Conservation (phyloP, 1,140 invertebrate genomes). For the Monomorium pharaonis region DNA sequence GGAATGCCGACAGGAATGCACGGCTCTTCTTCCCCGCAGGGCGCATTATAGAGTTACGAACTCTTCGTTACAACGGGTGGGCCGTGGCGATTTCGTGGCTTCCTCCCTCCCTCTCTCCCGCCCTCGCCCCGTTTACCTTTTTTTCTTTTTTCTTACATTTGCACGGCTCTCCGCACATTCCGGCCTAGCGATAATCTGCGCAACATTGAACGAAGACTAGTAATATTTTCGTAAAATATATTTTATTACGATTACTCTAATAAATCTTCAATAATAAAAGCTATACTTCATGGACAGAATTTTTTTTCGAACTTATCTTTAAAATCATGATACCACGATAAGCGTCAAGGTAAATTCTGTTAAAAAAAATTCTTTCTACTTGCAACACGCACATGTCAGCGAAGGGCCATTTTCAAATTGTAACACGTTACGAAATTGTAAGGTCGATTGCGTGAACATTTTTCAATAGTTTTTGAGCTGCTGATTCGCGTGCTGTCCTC, state of each 20-base stretch:
- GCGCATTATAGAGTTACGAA: conserved; percentile 75
- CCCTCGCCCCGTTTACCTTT: neutral
- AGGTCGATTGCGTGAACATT: neutral
- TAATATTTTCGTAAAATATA: neutral
- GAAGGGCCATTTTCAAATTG: neutral
- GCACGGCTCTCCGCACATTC: conserved; percentile 54
- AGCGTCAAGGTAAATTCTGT: no score
- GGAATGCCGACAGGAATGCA: conserved; percentile 73
- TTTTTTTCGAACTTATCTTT: no score
- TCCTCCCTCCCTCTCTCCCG: neutral
- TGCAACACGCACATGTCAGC: neutral
- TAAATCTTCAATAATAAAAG: neutral
- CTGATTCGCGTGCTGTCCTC: neutral
- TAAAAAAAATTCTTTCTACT: no score
- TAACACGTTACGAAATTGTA: neutral
- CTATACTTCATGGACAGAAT: no score
- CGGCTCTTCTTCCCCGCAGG: conserved; percentile 63
- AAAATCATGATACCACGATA: no score
- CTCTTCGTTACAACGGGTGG: conserved; percentile 71
- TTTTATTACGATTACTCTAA: neutral
- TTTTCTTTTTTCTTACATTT: conserved; percentile 55
- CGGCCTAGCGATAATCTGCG: conserved; percentile 27
- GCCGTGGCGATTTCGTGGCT: conserved; percentile 60
- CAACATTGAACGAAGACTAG: neutral
- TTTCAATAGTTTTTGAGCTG: neutral